Base-by-base conservation (phyloP, 2,797 vertebrate species). In the Lepus townsendii region DNA sequence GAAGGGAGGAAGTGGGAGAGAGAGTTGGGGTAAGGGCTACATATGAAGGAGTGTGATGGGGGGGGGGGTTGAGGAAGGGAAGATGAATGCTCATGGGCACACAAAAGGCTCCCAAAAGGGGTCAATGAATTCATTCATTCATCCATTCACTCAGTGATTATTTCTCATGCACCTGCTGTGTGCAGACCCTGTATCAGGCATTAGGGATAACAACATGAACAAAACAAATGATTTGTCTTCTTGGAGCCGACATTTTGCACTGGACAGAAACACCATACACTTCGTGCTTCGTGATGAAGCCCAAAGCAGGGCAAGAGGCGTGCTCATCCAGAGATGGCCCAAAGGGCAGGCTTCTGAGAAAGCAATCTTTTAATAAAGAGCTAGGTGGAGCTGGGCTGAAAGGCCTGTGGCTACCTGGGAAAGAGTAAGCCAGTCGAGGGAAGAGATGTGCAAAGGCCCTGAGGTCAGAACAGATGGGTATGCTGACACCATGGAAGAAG, bases 181-280 rank as follows among this genome's bases (percentile, higher is more conserved):
- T n/a, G 78, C 4, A 82, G 57, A 75, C 57, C 62, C 7, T 47
- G 30, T 57, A 16, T 7, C 13, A 6, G 10, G 20, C 12, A 76
- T 16, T 32, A 57, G 38, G 19, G 88, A 71, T 60, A 60, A 76
- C 14, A n/a, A 3, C 26, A 42, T 7, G 16, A 80, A 47, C 65
- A 50, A 83, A 85, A 65, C 35, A 35, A 85, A 77, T 54, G 4
- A n/a, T 63, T 73, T 57, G 19, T 68, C 68, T 93, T 95, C 65
- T 12, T 4, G 20, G 17, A 88, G 42, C 24, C 32, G 20, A 78
- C 35, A 50, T 66, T 68, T 90, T 66, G 68, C 20, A n/a, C 2
- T n/a, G 66, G 30, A 84, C 22, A 24, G 38, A 42, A 52, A 72
- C 47, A 35, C 8, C 7, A 0, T 30, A 47, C 4, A 54, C 0